These are phyloP conservation scores for Phrynocephalus vlangalii DNA, from an alignment of 2,797 vertebrate species.

Conservation along the genomic window DNA sequence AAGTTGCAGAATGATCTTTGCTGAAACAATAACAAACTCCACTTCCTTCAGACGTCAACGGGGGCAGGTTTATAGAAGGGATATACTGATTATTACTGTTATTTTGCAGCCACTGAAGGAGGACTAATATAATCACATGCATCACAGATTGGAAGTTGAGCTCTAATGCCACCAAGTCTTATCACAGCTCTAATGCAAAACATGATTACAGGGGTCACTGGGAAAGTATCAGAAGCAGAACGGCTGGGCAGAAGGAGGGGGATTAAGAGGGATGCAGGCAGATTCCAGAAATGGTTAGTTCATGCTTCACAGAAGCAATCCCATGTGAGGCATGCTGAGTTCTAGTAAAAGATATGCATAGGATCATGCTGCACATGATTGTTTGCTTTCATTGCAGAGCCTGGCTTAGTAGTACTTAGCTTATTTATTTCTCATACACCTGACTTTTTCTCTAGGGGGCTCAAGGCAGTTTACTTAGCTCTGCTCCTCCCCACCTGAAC, in stretches of 20 bases:
- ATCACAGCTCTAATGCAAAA: conserved; percentile 68
- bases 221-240: conserved; percentile 64
- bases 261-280: conserved; percentile 61
- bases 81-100: conserved; percentile 37
- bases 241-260: conserved; percentile 46
- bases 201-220: conserved; percentile 66
- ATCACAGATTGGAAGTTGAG: conserved; percentile 65
- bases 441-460: too few species aligned
- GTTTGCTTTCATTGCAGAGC: conserved; percentile 19
- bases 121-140: conserved; percentile 65
- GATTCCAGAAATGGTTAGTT: conserved; percentile 59
- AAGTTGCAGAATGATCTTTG: conserved; percentile 50
- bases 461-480: too few species aligned
- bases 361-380: conserved; percentile 45
- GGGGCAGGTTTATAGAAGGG: conserved; percentile 53
- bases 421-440: neutral
- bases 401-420: conserved; percentile 21
- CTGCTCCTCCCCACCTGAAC: too few species aligned
- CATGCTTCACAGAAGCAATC: conserved; percentile 66
- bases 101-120: conserved; percentile 61
- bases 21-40: conserved; percentile 67
- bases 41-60: conserved; percentile 65
- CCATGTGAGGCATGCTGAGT: conserved; percentile 54
- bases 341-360: conserved; percentile 51
- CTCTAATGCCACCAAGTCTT: conserved; percentile 62